Conservation (phyloP, 1,140 invertebrate genomes). For the Latrodectus geometricus region DNA sequence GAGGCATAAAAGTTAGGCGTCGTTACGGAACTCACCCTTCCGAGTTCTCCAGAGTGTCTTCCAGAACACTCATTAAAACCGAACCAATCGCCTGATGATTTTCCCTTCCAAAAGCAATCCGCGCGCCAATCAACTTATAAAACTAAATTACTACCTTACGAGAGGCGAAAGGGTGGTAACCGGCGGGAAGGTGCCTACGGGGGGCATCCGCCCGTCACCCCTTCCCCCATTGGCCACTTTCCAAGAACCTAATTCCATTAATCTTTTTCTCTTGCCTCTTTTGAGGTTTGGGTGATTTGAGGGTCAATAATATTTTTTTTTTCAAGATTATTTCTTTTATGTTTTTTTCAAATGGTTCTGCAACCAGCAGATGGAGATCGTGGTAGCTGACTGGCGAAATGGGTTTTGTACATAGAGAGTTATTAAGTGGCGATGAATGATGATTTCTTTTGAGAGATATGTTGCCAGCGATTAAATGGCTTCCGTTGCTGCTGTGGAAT, state of each 20-base stretch:
- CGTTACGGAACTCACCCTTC: too few relatives aligned
- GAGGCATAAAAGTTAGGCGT: too few relatives aligned
- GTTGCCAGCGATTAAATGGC: background rate
- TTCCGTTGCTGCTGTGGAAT: background rate
- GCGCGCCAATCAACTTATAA: constrained; percentile 21
- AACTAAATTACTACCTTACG: constrained; percentile 22
- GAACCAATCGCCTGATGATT: background rate
- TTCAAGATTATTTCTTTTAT: background rate
- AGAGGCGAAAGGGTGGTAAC: background rate
- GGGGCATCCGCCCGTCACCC: background rate
- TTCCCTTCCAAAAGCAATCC: background rate
- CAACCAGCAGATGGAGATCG: background rate
- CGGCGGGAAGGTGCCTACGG: background rate
- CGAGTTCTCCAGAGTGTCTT: too few relatives aligned
- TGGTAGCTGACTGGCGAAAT: too few relatives aligned
- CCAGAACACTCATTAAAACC: background rate
- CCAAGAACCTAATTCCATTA: constrained; percentile 36
- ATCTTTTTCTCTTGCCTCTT: constrained; percentile 27
- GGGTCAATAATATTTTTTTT: background rate
- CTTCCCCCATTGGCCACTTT: constrained; percentile 8
- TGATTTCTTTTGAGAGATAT: too few relatives aligned
- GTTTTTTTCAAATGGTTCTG: background rate
- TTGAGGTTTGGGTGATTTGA: background rate
- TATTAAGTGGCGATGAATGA: too few relatives aligned
- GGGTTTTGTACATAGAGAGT: too few relatives aligned